A percentile compares a stretch with the other conserved stretches of the same genome.
Evolutionary conservation across 2,113 vertebrate species (phyloP).

Genomic region (Ahaetulla prasina): DNA sequence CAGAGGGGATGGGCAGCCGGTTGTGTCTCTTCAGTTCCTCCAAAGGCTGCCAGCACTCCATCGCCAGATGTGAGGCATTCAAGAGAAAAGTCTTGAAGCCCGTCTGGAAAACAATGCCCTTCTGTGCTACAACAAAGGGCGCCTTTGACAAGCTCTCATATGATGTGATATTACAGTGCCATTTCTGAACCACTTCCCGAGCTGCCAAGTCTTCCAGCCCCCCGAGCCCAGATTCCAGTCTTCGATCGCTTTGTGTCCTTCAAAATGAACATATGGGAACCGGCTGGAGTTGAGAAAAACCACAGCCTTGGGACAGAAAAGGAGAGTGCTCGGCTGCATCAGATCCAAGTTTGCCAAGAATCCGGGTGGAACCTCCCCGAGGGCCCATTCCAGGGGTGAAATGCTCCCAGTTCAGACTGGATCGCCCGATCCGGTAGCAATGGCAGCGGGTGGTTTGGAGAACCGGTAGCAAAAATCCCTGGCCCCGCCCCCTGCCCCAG

Average conservation of each 20-base stretch:
- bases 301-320: neutral
- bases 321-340: neutral
- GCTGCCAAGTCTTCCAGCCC: neutral
- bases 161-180: neutral
- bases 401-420: too few species aligned
- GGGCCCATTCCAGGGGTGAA: too few species aligned
- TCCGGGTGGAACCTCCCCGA: neutral
- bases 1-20: neutral
- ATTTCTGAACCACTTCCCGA: conserved; percentile 15
- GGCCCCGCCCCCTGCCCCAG: too few species aligned
- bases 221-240: neutral
- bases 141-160: neutral
- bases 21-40: neutral
- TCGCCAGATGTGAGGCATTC: neutral
- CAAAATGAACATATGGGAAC: neutral
- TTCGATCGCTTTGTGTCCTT: neutral
- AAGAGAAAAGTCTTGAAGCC: neutral
- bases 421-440: too few species aligned
- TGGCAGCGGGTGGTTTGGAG: too few species aligned
- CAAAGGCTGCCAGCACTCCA: rapidly evolving
- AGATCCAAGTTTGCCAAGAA: neutral
- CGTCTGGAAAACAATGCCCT: neutral
- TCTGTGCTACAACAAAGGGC: conserved; percentile 32
- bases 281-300: neutral
- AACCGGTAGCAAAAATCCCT: too few species aligned